A percentile compares a stretch with the other conserved stretches of the same genome.
Evolutionary conservation across 1,140 invertebrate genomes (phyloP).

Genomic region (Brachionus paranguensis): DNA sequence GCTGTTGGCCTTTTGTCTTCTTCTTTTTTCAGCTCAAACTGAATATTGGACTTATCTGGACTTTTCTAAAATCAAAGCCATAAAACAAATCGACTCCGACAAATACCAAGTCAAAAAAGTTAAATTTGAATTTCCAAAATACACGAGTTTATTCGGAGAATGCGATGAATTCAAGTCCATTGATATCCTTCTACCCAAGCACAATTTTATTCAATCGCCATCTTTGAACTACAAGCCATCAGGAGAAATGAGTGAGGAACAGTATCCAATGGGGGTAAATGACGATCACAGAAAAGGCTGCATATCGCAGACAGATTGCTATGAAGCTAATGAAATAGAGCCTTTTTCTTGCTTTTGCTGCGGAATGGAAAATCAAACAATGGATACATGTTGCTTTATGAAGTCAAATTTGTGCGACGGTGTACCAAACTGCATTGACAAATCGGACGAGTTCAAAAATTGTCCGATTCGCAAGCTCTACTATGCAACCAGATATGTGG

Average conservation of each 20-base stretch:
- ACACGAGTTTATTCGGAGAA: slow-evolving; percentile 38
- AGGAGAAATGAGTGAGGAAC: background rate
- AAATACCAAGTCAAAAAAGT: slow-evolving; percentile 28
- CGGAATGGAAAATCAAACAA: background rate
- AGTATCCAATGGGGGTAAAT: background rate
- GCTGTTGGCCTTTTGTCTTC: background rate
- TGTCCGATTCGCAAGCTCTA: slow-evolving; percentile 38
- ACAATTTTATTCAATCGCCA: background rate
- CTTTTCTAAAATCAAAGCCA: background rate
- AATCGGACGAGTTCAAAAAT: slow-evolving; percentile 32
- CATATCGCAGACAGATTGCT: background rate
- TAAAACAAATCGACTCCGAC: background rate
- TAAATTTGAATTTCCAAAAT: slow-evolving; percentile 38
- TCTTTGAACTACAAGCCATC: background rate
- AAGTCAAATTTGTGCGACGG: slow-evolving; percentile 14
- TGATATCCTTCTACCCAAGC: background rate
- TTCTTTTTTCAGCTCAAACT: slow-evolving; percentile 7
- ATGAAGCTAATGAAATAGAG: background rate
- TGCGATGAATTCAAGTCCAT: slow-evolving; percentile 30
- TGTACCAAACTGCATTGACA: background rate
- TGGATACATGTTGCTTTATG: slow-evolving; percentile 16
- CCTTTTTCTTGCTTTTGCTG: slow-evolving; percentile 30
- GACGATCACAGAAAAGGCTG: slow-evolving; percentile 1
- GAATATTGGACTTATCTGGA: slow-evolving; percentile 34
- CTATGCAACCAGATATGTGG: slow-evolving; percentile 7